Conservation (phyloP, 1,140 invertebrate genomes). For the Cephus cinctus region DNA sequence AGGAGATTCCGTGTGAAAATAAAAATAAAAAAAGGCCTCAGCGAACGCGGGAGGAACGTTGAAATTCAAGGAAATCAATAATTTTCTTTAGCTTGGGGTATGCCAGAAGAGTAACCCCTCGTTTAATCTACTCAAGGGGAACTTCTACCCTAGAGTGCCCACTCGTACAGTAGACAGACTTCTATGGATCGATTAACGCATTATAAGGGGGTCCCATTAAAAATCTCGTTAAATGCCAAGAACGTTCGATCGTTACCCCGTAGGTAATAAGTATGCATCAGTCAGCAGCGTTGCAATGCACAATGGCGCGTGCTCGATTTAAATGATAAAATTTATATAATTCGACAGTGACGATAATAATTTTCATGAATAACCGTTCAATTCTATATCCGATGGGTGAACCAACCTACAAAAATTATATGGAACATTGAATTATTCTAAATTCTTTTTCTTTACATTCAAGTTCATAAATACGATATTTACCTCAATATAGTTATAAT, state of each 20-base stretch:
- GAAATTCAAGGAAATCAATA: background rate
- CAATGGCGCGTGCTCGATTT: background rate
- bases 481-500: too few relatives aligned
- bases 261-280: background rate
- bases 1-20: background rate
- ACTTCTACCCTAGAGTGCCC: background rate
- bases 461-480: too few relatives aligned
- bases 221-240: background rate
- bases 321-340: background rate
- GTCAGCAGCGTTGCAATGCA: too few relatives aligned
- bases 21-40: background rate
- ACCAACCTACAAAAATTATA: too few relatives aligned
- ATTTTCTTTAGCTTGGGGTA: too few relatives aligned
- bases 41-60: background rate
- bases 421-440: too few relatives aligned
- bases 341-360: background rate
- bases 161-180: background rate
- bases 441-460: too few relatives aligned
- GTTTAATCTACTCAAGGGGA: background rate
- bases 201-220: background rate
- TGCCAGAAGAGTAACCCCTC: background rate
- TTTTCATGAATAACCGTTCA: background rate
- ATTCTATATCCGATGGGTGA: too few relatives aligned
- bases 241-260: background rate
- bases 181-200: background rate